Evolutionary conservation across 2,888 invertebrate species (phyloP), one percentile per base, ranked within the genome.

Genomic region (Heliconius erato): DNA sequence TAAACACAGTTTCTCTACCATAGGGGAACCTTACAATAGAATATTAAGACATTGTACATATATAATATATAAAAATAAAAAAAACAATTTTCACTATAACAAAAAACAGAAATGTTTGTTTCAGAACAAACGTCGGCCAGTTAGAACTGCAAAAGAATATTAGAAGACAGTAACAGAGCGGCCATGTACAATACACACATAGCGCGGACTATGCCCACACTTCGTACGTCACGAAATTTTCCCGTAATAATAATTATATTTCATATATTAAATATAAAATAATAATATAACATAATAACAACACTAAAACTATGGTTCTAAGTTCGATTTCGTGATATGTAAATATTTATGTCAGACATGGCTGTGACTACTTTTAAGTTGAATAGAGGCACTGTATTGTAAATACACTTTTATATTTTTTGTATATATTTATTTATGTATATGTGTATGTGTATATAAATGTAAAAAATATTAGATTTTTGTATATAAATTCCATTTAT

Each of bases 141-240:
- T 63, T 59, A 76, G 23, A 59, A 35, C 74, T 32, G 74, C 35
- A 16, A 68, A 80, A 59, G 80, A 76, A 54, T 35, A 54, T 49
- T 49, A 49, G 65, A 78, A 63, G 65, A 63, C 2, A 32, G 9
- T 69, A 28, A 63, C 63, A 63, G 63, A n/a, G 44, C 74, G 68
- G 63, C 28, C 40, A 80, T 81, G 81, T 81, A 68, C 69, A 81
- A 81, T 63, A 76, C 81, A 68, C 76, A 81, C n/a, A 77, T 81
- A 68, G 81, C 59, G 67, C 76, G 81, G 69, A 76, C 68, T 49
- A 77, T 76, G 81, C 81, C 74, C 6, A 68, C 81, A 63, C 81
- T 71, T n/a, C 81, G 81, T 54, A 71, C 77, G 63, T 76, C 76
- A n/a, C 68, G 81, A 68, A 69, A 76, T 11, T 77, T 77, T 68